These are phyloP conservation scores for Rhamphomyia laevipes DNA, from an alignment of 2,888 invertebrate genomes.

Conservation along the genomic window DNA sequence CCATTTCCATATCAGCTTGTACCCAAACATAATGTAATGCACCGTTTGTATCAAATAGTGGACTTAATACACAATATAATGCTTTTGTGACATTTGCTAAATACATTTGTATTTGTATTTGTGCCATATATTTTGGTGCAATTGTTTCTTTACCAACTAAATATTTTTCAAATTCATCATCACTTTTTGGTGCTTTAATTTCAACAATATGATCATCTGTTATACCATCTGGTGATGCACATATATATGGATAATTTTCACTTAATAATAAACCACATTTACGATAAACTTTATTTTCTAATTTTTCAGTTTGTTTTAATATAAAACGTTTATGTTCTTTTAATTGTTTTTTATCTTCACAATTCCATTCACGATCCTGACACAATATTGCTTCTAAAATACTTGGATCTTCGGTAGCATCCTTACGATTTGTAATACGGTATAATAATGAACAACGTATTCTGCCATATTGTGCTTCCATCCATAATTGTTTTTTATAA, in stretches of 20 bases:
- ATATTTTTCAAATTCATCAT: constrained; percentile 37
- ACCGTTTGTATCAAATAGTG: constrained; percentile 34
- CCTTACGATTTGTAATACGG: constrained; percentile 28
- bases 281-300: constrained; percentile 32
- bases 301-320: constrained; percentile 34
- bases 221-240: constrained; percentile 34
- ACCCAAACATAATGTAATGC: constrained; percentile 37
- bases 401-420: constrained; percentile 27
- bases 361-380: constrained; percentile 29
- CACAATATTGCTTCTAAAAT: constrained; percentile 32
- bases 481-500: constrained; percentile 32
- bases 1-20: constrained; percentile 33
- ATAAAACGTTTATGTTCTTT: constrained; percentile 36
- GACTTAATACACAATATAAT: constrained; percentile 34
- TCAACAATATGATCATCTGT: constrained; percentile 36
- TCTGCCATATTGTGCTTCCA: constrained; percentile 33
- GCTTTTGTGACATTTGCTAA: constrained; percentile 35
- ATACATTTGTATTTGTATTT: constrained; percentile 37
- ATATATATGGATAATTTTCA: constrained; percentile 32
- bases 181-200: constrained; percentile 35
- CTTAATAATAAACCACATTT: constrained; percentile 32
- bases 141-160: constrained; percentile 33
- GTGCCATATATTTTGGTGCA: constrained; percentile 36
- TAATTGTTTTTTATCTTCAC: constrained; percentile 28
- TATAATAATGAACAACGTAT: constrained; percentile 34